Base-by-base conservation (phyloP, 2,113 vertebrate species). In the Prochilodus magdalenae region DNA sequence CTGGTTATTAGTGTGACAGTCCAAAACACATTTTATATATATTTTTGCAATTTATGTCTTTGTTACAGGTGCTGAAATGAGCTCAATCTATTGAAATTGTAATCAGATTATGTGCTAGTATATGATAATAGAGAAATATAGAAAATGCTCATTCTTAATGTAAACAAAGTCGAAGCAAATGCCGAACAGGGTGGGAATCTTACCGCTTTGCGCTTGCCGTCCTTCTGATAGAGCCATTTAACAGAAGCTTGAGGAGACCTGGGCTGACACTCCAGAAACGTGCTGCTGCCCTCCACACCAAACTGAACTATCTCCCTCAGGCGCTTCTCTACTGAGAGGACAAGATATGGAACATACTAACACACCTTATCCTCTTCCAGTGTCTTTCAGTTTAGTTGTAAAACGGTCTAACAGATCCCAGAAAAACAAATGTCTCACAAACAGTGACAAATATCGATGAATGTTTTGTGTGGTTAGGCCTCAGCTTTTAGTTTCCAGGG, bases 221-320 rank as follows among this genome's bases (percentile, higher is more conserved):
- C 93, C 57, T 91, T 89, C 83, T 95, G 94, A 87, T 88, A 92
- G 20, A 96, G 93, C 95, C 95, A 96, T 87, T 95, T 95, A 73
- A 95, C 84, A 0, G 92, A 89, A 49, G 95, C 93, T 83, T 95
- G 94, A 3, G 95, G 95, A 16, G 95, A 95, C 30, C 94, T 92
- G 10, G 95, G 94, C 86, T 94, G 94, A 83, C 95, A 96, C 83
- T 95, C 95, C 86, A 96, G 70, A 83, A 96, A 96, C 0, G 94
- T 93, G 0, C 94, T 96, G 87, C 94, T 95, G 60, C 90, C 95
- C 87, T 96, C 95, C 72, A 96, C 94, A 3, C 95, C 95, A 51
- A 95, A 96, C 91, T 96, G 95, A 66, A 95, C 89, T 0, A 91
- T 94, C 70, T 95, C 95, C 20, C 89, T 90, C 30, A 95, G 88